A percentile compares a stretch with the other conserved stretches of the same genome.
These are phyloP conservation scores for Hetaerina titia DNA, from an alignment of 2,888 invertebrate genomes.

Conservation along the genomic window DNA sequence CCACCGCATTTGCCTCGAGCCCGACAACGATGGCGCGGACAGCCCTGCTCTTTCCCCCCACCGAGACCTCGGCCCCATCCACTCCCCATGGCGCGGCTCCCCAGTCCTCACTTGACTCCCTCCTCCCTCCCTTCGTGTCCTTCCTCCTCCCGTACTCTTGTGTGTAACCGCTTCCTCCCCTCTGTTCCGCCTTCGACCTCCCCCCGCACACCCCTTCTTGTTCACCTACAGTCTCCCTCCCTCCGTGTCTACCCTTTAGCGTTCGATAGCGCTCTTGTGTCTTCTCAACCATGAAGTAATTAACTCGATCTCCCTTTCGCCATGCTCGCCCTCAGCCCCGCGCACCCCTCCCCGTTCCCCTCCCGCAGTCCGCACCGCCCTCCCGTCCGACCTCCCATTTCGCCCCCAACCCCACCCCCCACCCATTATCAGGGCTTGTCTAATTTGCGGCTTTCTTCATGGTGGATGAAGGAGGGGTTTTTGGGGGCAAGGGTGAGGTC, in stretches of 20 bases:
- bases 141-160: not conserved
- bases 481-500: not conserved
- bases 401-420: not conserved
- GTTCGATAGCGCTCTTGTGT: conserved; percentile 56
- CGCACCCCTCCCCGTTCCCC: not conserved
- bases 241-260: not conserved
- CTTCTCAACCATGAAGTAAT: conserved; percentile 64
- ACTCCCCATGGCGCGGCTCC: not conserved
- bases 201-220: not conserved
- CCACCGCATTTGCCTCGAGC: not conserved
- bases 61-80: no score
- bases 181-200: not conserved
- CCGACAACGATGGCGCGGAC: not conserved
- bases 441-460: conserved; percentile 60
- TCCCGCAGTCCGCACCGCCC: not conserved
- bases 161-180: not conserved
- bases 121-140: not conserved
- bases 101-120: not conserved
- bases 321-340: not conserved
- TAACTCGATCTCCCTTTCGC: conserved; percentile 31
- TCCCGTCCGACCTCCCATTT: not conserved
- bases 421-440: conserved; percentile 17
- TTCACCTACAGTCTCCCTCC: not conserved
- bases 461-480: not conserved
- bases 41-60: no score